Evolutionary conservation across 2,888 invertebrate species (phyloP).

Genomic region (Drosophila glabriapex): DNA sequence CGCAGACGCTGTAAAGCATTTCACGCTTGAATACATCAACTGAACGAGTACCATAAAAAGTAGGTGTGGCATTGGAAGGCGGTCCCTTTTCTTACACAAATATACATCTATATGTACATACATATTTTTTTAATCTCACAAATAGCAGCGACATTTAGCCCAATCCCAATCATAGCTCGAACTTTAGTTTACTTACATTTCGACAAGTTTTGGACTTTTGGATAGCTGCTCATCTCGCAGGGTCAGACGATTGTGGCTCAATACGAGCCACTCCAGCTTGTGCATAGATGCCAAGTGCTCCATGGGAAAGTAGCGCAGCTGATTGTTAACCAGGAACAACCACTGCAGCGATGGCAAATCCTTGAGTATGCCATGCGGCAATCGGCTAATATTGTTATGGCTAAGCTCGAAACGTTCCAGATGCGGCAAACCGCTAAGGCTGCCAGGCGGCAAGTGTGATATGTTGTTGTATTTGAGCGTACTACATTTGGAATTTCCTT

Average conservation of each 20-base stretch:
- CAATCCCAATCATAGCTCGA: slow-evolving; percentile 1
- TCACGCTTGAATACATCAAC: slow-evolving; percentile 74
- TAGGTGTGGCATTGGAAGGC: slow-evolving; percentile 15
- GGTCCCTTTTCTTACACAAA: slow-evolving; percentile 11
- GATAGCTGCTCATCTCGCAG: slow-evolving; percentile 86
- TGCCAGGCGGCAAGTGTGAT: slow-evolving; percentile 81
- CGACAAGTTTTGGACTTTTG: slow-evolving; percentile 84
- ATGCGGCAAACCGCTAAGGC: slow-evolving; percentile 74
- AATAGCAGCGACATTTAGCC: slow-evolving; percentile 55
- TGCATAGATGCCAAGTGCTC: slow-evolving; percentile 84
- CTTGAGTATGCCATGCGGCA: slow-evolving; percentile 84
- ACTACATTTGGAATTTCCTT: slow-evolving; percentile 48
- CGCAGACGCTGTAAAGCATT: slow-evolving; percentile 71
- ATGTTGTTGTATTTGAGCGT: slow-evolving; percentile 84
- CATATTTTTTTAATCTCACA: slow-evolving; percentile 65
- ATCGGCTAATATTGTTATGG: slow-evolving; percentile 79
- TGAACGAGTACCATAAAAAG: slow-evolving; percentile 48
- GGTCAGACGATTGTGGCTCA: slow-evolving; percentile 86
- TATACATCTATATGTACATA: neutral
- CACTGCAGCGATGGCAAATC: slow-evolving; percentile 85
- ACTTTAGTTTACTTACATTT: slow-evolving; percentile 85
- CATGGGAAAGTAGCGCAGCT: slow-evolving; percentile 85
- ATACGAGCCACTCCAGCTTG: slow-evolving; percentile 85
- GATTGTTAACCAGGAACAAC: slow-evolving; percentile 86
- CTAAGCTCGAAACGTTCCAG: slow-evolving; percentile 82